A percentile compares a stretch with the other conserved stretches of the same genome.
These are phyloP conservation scores for Acronicta alni DNA, from an alignment of 2,888 invertebrate species.

Conservation along the genomic window DNA sequence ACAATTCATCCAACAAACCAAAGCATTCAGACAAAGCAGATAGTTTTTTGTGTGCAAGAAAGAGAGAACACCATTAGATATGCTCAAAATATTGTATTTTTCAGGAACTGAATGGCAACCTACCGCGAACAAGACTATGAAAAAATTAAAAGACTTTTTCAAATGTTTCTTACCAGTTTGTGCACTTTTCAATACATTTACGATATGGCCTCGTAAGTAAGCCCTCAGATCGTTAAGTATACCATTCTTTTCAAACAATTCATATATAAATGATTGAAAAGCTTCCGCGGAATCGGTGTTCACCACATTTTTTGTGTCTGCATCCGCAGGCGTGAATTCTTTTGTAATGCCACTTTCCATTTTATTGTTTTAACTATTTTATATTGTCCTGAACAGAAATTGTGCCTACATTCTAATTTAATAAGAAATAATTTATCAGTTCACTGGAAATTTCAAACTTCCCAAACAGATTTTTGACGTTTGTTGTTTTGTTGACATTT, in stretches of 20 bases:
- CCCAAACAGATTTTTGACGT: constrained; percentile 73
- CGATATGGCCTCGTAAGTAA: constrained; percentile 90
- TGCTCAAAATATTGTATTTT: constrained; percentile 13
- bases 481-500: constrained; percentile 73
- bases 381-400: constrained; percentile 12
- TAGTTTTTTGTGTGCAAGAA: neutral
- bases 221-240: constrained; percentile 89
- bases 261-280: constrained; percentile 88
- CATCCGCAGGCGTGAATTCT: constrained; percentile 35
- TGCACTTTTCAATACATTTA: constrained; percentile 87
- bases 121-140: neutral
- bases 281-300: constrained; percentile 77
- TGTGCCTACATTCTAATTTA: constrained; percentile 57
- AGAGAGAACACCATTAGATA: constrained; percentile 15
- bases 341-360: constrained; percentile 66
- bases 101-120: neutral
- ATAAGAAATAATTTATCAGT: constrained; percentile 46
- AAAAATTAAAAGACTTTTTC: neutral
- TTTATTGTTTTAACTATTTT: constrained; percentile 53
- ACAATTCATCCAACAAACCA: neutral
- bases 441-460: constrained; percentile 81
- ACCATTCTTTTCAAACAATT: constrained; percentile 90
- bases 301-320: constrained; percentile 56
- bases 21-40: constrained; percentile 10
- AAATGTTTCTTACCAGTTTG: constrained; percentile 68